Conservation (phyloP, 2,888 invertebrate species). For the Heliothis peltigera region DNA sequence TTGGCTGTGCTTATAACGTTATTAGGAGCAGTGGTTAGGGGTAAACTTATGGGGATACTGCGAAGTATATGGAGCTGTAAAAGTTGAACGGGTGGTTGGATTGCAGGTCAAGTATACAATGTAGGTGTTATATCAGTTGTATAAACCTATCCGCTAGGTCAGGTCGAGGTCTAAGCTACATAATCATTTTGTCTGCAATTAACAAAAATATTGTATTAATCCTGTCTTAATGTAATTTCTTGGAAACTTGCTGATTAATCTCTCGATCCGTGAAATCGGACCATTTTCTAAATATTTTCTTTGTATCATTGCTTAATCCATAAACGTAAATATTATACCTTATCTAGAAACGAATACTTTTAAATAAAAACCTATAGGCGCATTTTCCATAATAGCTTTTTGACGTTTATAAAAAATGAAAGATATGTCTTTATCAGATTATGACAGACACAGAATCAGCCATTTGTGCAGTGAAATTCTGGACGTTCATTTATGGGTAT, state of each 20-base stretch:
- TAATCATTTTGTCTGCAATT: background rate
- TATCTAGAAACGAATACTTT: no score
- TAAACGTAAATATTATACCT: background rate
- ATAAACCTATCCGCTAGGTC: background rate
- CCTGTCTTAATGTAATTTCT: background rate
- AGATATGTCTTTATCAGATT: background rate
- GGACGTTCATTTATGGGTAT: conserved; percentile 46
- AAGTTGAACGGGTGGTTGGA: conserved; percentile 45
- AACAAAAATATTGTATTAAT: background rate
- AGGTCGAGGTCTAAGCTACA: background rate
- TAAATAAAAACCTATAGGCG: background rate
- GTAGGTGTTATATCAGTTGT: background rate
- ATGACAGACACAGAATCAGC: conserved; percentile 14
- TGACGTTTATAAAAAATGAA: conserved; percentile 6
- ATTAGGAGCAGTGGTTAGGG: conserved; percentile 67
- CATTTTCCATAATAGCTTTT: background rate
- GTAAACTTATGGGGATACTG: conserved; percentile 65
- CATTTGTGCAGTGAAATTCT: conserved; percentile 57
- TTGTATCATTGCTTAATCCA: background rate
- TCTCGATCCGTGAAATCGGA: background rate
- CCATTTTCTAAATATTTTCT: background rate
- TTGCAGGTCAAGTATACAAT: conserved; percentile 38
- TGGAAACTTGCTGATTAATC: background rate
- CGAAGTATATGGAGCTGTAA: conserved; percentile 55
- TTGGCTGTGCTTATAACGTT: conserved; percentile 69